These are phyloP conservation scores for Pygathrix nemaeus DNA, from an alignment of 2,113 vertebrate genomes.

Conservation along the genomic window DNA sequence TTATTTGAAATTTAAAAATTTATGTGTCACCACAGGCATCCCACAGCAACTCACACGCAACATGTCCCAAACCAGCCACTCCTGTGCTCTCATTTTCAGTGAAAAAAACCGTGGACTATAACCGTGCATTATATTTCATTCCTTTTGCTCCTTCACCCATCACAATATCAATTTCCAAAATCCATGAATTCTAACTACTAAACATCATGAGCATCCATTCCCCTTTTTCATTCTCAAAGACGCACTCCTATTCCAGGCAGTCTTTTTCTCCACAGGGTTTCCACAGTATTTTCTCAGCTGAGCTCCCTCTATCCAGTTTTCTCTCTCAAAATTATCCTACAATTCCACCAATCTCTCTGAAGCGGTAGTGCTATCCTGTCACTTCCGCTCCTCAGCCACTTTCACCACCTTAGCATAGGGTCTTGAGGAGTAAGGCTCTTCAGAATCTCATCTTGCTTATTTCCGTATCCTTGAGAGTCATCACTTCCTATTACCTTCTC, in stretches of 20 bases:
- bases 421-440: background rate
- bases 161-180: background rate
- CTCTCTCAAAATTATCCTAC: background rate
- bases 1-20: conserved; percentile 19
- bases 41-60: background rate
- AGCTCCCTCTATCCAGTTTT: background rate
- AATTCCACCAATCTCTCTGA: background rate
- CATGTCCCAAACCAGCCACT: background rate
- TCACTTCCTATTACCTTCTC: background rate
- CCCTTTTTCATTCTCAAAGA: background rate
- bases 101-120: background rate
- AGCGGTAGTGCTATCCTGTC: background rate
- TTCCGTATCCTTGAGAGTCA: background rate
- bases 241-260: background rate
- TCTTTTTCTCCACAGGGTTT: background rate
- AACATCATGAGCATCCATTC: background rate
- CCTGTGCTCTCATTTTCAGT: background rate
- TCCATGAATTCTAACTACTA: background rate
- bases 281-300: background rate
- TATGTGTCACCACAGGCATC: background rate
- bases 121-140: background rate
- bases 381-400: background rate
- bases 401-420: background rate
- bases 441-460: background rate
- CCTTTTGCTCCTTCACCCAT: background rate